A percentile compares a stretch with the other conserved stretches of the same genome.
Evolutionary conservation across 2,888 invertebrate species (phyloP).

Genomic region (Diplazon laetatorius): DNA sequence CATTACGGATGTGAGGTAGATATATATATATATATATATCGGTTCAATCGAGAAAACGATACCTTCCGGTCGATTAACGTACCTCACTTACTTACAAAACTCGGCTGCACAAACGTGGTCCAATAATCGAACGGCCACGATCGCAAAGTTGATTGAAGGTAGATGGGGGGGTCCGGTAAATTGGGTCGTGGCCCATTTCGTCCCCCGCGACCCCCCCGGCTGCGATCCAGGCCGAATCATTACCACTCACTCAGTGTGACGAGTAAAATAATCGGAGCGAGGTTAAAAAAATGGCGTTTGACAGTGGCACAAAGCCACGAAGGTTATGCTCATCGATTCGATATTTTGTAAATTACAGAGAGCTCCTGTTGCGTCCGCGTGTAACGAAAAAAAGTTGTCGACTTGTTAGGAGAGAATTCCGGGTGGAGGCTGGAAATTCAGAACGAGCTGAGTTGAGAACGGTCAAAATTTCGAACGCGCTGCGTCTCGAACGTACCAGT

Average conservation of each 20-base stretch:
- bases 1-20: too few relatives aligned
- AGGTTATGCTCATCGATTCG: constrained; percentile 55
- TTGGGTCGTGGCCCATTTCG: constrained; percentile 17
- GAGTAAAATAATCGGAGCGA: constrained; percentile 35
- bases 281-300: constrained; percentile 29
- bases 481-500: too few relatives aligned
- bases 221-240: constrained; percentile 56
- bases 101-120: neutral
- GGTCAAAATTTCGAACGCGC: neutral
- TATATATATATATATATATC: too few relatives aligned
- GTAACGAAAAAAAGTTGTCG: constrained; percentile 47
- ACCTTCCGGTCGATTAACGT: too few relatives aligned
- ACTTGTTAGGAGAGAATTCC: constrained; percentile 16
- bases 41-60: too few relatives aligned
- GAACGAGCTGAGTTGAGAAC: neutral
- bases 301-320: constrained; percentile 24
- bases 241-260: constrained; percentile 43
- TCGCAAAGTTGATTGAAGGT: constrained; percentile 29
- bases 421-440: neutral
- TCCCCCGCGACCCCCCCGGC: neutral
- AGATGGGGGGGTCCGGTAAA: too few relatives aligned
- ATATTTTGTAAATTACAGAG: constrained; percentile 38
- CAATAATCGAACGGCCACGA: neutral
- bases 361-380: constrained; percentile 39
- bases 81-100: too few relatives aligned